Conservation (phyloP, 1,140 invertebrate genomes). For the Proctacanthus coquilletti region DNA sequence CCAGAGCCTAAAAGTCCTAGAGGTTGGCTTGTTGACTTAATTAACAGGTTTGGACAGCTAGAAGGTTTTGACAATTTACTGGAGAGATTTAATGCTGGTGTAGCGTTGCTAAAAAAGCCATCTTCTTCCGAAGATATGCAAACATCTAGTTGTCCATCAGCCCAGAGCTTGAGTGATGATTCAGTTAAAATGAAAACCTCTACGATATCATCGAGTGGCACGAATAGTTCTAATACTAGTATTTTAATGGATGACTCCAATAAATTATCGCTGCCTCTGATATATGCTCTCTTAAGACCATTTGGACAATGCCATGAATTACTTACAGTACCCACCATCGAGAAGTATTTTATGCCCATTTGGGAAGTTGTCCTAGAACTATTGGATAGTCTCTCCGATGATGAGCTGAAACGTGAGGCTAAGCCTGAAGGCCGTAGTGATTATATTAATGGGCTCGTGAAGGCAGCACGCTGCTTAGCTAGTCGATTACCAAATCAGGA, state of each 20-base stretch:
- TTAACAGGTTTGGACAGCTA: conserved; percentile 82
- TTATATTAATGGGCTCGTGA: conserved; percentile 77
- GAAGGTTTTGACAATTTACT: conserved; percentile 79
- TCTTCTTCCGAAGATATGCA: conserved; percentile 28
- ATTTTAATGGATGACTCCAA: conserved; percentile 19
- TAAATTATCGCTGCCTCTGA: conserved; percentile 56
- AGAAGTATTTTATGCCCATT: conserved; percentile 86
- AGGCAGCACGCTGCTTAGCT: conserved; percentile 76
- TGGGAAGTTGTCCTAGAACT: conserved; percentile 85
- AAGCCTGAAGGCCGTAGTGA: conserved; percentile 92
- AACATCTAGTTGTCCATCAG: conserved; percentile 1
- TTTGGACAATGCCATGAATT: conserved; percentile 88
- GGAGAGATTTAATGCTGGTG: conserved; percentile 59
- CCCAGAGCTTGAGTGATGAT: conserved; percentile 4
- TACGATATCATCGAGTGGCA: conserved; percentile 15
- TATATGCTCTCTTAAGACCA: conserved; percentile 72
- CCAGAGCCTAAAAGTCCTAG: conserved; percentile 58
- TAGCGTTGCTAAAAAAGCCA: conserved; percentile 19
- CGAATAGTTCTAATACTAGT: conserved; percentile 19
- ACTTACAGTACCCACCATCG: conserved; percentile 75
- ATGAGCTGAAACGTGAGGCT: conserved; percentile 91
- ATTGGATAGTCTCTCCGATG: conserved; percentile 89
- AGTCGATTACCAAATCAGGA: conserved; percentile 63
- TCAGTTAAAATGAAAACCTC: conserved; percentile 3
- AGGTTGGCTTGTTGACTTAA: conserved; percentile 91